These are phyloP conservation scores for Dipus sagitta DNA, from an alignment of 2,797 vertebrate genomes.

Conservation along the genomic window DNA sequence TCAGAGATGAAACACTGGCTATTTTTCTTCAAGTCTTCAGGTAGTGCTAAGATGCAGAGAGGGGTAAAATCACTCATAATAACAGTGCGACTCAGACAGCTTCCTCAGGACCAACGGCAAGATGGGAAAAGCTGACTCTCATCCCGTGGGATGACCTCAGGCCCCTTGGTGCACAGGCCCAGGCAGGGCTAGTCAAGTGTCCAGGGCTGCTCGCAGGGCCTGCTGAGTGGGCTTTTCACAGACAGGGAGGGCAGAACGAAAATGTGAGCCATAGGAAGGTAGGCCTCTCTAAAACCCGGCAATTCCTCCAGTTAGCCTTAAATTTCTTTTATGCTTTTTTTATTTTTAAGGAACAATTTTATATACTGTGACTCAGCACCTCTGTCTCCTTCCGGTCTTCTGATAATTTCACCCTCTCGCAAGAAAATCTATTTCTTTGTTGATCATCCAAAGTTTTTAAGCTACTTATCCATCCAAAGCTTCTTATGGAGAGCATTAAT, in stretches of 20 bases:
- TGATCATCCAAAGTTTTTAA: constrained; percentile 78
- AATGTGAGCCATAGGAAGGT: neutral
- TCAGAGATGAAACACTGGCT: neutral
- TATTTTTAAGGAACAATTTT: constrained; percentile 57
- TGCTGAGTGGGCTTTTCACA: neutral
- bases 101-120: neutral
- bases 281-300: neutral
- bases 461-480: constrained; percentile 82
- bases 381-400: constrained; percentile 66
- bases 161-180: neutral
- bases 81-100: neutral
- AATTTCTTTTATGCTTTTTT: neutral
- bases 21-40: neutral
- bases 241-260: neutral
- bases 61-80: neutral
- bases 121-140: neutral
- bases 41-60: neutral
- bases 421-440: constrained; percentile 82
- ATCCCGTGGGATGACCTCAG: neutral
- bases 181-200: neutral
- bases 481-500: constrained; percentile 75
- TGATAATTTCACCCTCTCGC: constrained; percentile 43
- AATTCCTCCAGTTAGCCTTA: neutral
- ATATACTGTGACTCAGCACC: constrained; percentile 66
- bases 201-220: neutral